phyloP scores from a whole-genome alignment of 2,113 vertebrate genomes.

The Syngnathoides biaculeatus region DNA sequence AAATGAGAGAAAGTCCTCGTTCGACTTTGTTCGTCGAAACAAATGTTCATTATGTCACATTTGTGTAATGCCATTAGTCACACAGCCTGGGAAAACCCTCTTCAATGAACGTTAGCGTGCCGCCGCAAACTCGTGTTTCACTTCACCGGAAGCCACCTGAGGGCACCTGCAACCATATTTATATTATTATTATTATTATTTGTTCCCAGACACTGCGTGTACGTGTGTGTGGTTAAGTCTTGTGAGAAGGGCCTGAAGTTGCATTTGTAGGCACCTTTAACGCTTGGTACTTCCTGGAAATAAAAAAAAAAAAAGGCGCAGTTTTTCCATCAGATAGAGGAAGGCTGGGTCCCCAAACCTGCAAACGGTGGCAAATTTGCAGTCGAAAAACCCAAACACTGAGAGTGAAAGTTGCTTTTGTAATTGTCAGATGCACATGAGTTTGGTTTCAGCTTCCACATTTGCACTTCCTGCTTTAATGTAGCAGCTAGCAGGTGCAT shows the following conservation, averaged over 20 bases:
- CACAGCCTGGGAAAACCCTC: background rate
- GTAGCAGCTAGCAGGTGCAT: background rate
- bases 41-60: conserved; percentile 1
- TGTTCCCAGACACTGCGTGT: background rate
- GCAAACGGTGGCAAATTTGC: too few species aligned
- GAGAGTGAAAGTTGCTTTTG: too few species aligned
- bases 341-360: too few species aligned
- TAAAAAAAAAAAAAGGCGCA: too few species aligned
- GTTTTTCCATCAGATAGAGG: too few species aligned
- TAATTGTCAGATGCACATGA: too few species aligned
- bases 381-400: too few species aligned
- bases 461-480: background rate
- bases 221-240: background rate
- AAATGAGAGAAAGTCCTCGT: background rate
- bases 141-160: background rate
- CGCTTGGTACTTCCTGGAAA: background rate
- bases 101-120: background rate
- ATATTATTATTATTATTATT: conserved; percentile 1
- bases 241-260: background rate
- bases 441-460: background rate
- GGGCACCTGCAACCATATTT: background rate
- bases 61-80: conserved; percentile 3
- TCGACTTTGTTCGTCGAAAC: background rate
- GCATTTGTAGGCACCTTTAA: background rate
- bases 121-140: background rate